These are phyloP conservation scores for Plestiodon gilberti DNA, from an alignment of 2,113 vertebrate species.

Conservation along the genomic window DNA sequence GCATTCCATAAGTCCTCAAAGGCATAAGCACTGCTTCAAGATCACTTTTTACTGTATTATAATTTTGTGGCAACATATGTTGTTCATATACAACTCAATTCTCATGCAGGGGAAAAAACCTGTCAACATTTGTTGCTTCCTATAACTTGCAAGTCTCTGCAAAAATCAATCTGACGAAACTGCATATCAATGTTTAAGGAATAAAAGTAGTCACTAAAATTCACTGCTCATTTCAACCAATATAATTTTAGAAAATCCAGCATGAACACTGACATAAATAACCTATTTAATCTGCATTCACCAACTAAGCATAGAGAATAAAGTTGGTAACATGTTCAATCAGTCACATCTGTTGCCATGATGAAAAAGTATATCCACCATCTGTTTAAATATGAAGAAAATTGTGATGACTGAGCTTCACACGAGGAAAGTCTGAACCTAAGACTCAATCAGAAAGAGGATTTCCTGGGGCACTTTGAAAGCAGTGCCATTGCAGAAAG, in stretches of 20 bases:
- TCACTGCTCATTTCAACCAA: not conserved
- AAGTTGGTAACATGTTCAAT: not conserved
- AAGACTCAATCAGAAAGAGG: no score
- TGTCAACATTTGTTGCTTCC: not conserved
- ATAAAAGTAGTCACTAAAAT: not conserved
- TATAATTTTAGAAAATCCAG: not conserved
- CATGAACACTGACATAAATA: not conserved
- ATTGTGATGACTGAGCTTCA: no score
- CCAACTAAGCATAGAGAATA: not conserved
- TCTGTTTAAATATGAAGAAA: not conserved
- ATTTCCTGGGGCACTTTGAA: no score
- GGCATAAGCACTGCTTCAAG: not conserved
- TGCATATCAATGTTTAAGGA: not conserved
- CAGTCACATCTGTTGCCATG: not conserved
- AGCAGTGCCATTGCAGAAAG: not conserved
- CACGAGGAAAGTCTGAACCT: no score
- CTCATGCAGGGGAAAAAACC: not conserved
- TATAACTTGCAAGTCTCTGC: not conserved
- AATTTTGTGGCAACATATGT: not conserved
- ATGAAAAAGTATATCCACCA: not conserved
- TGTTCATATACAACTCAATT: not conserved
- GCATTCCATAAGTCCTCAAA: not conserved
- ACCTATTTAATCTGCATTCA: not conserved
- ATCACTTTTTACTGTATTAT: not conserved
- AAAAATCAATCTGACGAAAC: not conserved